A percentile compares a stretch with the other conserved stretches of the same genome.
phyloP scores from a whole-genome alignment of 2,888 invertebrate genomes.

The Lissonota sp. region DNA sequence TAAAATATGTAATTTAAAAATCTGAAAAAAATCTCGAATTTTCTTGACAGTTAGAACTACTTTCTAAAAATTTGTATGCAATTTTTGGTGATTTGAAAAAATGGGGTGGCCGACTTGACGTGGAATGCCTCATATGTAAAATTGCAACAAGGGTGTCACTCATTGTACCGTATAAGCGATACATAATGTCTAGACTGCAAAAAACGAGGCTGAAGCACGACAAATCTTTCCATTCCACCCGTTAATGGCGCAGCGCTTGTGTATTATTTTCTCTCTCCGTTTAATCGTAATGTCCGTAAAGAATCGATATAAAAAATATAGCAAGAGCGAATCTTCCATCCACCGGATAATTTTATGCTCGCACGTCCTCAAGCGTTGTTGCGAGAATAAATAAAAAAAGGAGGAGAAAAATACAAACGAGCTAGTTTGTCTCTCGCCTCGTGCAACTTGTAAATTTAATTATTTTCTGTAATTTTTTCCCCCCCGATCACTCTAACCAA shows the following conservation, averaged over 20 bases:
- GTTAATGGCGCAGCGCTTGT: conserved; percentile 33
- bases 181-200: conserved; percentile 1
- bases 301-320: conserved; percentile 15
- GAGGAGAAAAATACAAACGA: conserved; percentile 33
- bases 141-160: conserved; percentile 27
- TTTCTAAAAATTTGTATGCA: too few species aligned
- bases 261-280: conserved; percentile 19
- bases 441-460: conserved; percentile 9
- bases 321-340: conserved; percentile 40
- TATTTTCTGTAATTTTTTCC: conserved; percentile 21
- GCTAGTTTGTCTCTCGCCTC: conserved; percentile 37
- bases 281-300: background rate
- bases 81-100: too few species aligned
- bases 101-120: too few species aligned
- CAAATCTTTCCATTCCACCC: conserved; percentile 55
- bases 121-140: too few species aligned
- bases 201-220: background rate
- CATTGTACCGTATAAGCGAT: conserved; percentile 30
- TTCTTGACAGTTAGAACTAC: too few species aligned
- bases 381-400: background rate
- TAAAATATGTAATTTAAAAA: too few species aligned
- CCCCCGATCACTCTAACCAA: conserved; percentile 5
- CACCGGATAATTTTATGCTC: conserved; percentile 44
- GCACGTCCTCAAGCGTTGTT: conserved; percentile 30
- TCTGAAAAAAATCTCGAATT: too few species aligned